phyloP scores from a whole-genome alignment of 2,113 vertebrate genomes.

The Rhadina sibilatrix region DNA sequence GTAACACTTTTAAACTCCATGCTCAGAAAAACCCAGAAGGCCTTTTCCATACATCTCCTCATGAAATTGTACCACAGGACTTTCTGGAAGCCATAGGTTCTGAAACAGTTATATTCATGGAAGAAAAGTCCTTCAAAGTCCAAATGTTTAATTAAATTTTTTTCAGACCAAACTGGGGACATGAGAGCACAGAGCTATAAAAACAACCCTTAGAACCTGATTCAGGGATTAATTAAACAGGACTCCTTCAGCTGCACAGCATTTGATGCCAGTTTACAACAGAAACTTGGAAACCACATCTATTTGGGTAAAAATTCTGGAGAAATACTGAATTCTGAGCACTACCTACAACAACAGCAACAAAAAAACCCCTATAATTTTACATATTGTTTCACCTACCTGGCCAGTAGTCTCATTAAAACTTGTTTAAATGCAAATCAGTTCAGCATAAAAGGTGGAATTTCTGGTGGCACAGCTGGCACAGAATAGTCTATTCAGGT shows the following conservation, averaged over 20 bases:
- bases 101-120: not conserved
- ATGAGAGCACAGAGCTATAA: not conserved
- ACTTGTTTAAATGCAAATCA: not conserved
- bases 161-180: not conserved
- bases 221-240: not conserved
- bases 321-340: not conserved
- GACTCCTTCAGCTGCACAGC: not conserved
- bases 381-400: not conserved
- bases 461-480: not conserved
- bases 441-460: not conserved
- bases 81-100: not conserved
- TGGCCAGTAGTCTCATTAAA: not conserved
- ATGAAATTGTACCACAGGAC: not conserved
- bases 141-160: not conserved
- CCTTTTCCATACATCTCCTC: not conserved
- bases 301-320: not conserved
- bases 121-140: not conserved
- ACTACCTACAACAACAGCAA: not conserved
- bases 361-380: fast-evolving
- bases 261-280: not conserved
- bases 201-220: not conserved
- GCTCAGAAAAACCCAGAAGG: not conserved
- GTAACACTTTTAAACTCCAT: not conserved
- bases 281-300: not conserved
- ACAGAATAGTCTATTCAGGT: not conserved